These are phyloP conservation scores for Homalodisca vitripennis DNA, from an alignment of 1,140 invertebrate species.

Conservation along the genomic window DNA sequence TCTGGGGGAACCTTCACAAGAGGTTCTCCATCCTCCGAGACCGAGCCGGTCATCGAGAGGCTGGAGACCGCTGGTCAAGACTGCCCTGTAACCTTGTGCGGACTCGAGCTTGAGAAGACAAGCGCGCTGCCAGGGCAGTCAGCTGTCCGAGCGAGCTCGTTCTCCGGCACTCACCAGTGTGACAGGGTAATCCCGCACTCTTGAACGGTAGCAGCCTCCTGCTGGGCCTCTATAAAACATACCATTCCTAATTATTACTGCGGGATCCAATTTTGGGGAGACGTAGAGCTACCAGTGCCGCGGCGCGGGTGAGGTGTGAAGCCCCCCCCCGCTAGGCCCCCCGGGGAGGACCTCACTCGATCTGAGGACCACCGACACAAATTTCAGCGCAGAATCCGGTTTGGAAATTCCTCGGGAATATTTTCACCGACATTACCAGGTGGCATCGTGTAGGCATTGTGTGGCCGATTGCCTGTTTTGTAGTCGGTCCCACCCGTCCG, in stretches of 20 bases:
- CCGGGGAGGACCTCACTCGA: not conserved
- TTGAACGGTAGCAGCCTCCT: constrained; percentile 11
- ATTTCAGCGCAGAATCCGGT: constrained; percentile 8
- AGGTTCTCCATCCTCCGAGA: too few relatives aligned
- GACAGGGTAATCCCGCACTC: too few relatives aligned
- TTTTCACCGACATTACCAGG: constrained; percentile 4
- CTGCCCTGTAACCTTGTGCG: not conserved
- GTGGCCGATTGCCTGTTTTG: not conserved
- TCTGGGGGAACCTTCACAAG: too few relatives aligned
- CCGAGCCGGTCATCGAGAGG: too few relatives aligned
- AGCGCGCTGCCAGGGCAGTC: not conserved
- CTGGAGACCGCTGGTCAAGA: too few relatives aligned
- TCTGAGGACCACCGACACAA: not conserved
- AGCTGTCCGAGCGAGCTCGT: not conserved
- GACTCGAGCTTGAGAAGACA: not conserved
- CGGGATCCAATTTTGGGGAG: constrained; percentile 9
- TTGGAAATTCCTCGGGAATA: constrained; percentile 8
- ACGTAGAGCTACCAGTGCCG: too few relatives aligned
- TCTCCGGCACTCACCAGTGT: too few relatives aligned
- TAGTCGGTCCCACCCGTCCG: not conserved
- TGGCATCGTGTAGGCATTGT: not conserved
- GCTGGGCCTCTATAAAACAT: constrained; percentile 11
- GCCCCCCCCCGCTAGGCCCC: not conserved
- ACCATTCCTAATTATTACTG: constrained; percentile 20
- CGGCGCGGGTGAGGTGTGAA: not conserved